Base-by-base conservation (phyloP, 2,888 invertebrate species). In the Halocaridina rubra region DNA sequence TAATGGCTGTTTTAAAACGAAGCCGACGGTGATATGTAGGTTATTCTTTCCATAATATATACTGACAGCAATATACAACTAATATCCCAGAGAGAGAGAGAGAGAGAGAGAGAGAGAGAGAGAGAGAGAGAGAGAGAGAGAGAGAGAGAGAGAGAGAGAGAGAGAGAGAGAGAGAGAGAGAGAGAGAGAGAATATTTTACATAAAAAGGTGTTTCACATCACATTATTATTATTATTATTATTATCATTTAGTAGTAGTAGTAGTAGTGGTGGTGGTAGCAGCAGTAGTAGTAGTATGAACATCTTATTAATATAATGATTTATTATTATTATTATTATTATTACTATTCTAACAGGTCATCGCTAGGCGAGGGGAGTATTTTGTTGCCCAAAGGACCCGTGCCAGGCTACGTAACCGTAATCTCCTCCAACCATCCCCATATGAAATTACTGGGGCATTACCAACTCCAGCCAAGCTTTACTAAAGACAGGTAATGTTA, bases 391-490 rank as follows among this genome's bases (percentile, higher is more conserved):
- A 10, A 33, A 1, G 74, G 79, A 3, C 80, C 84, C 10, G 75
- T 85, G 33, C 84, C 84, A 2, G 59, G 53, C 13, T 85, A 74
- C 71, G 59, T 85, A 59, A 75, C 84, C 4, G 69, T 85, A 3
- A 4, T 80, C 5, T 24, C 53, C 4, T 30, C 30, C 33, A 64
- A 16, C 27, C 79, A 84, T 7, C 79, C 75, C 4, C 79, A 75
- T 27, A 7, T 64, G 4, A 8, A 46, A 0, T 64, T 81, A 1
- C 27, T 81, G 0, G 61, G 32, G 2, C 81, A 81, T 29, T 81
- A 81, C 61, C 64, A 64, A 19, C 19, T 61, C 16, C 64, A 81
- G 2, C 7, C 72, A 8, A 16, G 3, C 32, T 30, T 16, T 3
- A 8, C 16, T n/a, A 69, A 30, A 30, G 10, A 69, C 10, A 69